Evolutionary conservation across 2,113 vertebrate species (phyloP), one percentile per base, ranked within the genome.

Genomic region (Neomonachus schauinslandi): DNA sequence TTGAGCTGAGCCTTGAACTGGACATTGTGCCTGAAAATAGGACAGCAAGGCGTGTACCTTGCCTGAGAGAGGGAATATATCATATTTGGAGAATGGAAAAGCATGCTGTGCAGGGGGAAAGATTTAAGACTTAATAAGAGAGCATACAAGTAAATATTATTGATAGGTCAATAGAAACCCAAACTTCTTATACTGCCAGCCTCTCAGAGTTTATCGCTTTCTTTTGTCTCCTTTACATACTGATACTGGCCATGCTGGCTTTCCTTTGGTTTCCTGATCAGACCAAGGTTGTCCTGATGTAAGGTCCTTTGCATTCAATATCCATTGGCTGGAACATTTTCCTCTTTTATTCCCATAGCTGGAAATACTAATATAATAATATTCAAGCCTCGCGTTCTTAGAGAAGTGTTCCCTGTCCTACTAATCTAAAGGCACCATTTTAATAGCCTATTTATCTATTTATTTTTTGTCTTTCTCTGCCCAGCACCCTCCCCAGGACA

Each of bases 1-100:
- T 49, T 65, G 49, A 82, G 74, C 28, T 95, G 59, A 95, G 36
- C 36, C 74, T 95, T 98, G 86, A 94, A 95, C 74, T 81, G 84
- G 93, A 96, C 5, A 19, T 88, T 86, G 42, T 76, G 33, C 19
- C 53, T 87, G 67, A 74, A 86, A 93, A 92, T 59, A 76, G 16
- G 36, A 15, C 5, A 8, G 24, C 14, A 77, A 51, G 24, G 2
- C 80, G 1, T 96, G 36, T 46, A 49, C 69, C 31, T 55, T 72
- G 49, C 57, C 26, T 39, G 46, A 83, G 61, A 97, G 55, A 77
- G 19, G 49, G 10, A 39, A 26, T 26, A 22, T 80, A 53, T 84
- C 24, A 2, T 46, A 55, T 77, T 51, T 90, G 87, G 69, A 69
- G 80, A 55, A 63, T n/a, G 14, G 21, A 51, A 85, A 65, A 76